A percentile compares a stretch with the other conserved stretches of the same genome.
Evolutionary conservation across 1,140 invertebrate genomes (phyloP).

Genomic region (Calosoma granatense): DNA sequence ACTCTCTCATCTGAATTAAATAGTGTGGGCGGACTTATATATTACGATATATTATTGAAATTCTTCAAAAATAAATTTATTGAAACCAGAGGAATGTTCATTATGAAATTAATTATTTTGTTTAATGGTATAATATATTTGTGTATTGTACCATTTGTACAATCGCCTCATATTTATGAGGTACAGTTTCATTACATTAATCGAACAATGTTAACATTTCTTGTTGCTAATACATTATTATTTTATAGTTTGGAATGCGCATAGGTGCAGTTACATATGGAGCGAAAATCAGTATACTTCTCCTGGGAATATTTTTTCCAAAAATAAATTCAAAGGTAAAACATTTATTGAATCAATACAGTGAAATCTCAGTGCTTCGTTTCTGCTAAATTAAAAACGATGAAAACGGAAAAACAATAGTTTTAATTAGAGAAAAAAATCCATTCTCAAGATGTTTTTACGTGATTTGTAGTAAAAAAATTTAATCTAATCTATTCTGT

Average conservation of each 20-base stretch:
- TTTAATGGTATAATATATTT: constrained; percentile 30
- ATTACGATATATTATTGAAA: constrained; percentile 40
- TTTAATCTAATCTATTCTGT: too few species aligned
- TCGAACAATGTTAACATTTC: constrained; percentile 18
- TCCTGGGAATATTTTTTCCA: constrained; percentile 41
- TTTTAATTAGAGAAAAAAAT: too few species aligned
- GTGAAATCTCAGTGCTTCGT: constrained; percentile 39
- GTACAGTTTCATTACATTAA: constrained; percentile 31
- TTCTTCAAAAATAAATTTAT: constrained; percentile 23
- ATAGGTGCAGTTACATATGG: constrained; percentile 40
- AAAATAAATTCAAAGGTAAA: constrained; percentile 40
- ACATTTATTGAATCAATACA: too few species aligned
- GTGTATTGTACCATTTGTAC: constrained; percentile 37
- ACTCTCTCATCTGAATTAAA: constrained; percentile 36
- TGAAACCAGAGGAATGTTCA: constrained; percentile 23
- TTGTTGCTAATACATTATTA: background rate
- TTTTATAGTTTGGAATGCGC: constrained; percentile 20
- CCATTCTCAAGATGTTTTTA: too few species aligned
- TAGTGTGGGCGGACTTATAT: constrained; percentile 42
- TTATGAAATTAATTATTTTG: constrained; percentile 25
- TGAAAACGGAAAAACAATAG: too few species aligned
- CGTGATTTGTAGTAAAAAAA: too few species aligned
- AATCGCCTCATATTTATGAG: constrained; percentile 20
- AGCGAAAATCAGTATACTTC: constrained; percentile 42
- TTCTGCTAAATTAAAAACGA: too few species aligned